phyloP scores from a whole-genome alignment of 2,113 vertebrate species.

The Dendropsophus ebraccatus region DNA sequence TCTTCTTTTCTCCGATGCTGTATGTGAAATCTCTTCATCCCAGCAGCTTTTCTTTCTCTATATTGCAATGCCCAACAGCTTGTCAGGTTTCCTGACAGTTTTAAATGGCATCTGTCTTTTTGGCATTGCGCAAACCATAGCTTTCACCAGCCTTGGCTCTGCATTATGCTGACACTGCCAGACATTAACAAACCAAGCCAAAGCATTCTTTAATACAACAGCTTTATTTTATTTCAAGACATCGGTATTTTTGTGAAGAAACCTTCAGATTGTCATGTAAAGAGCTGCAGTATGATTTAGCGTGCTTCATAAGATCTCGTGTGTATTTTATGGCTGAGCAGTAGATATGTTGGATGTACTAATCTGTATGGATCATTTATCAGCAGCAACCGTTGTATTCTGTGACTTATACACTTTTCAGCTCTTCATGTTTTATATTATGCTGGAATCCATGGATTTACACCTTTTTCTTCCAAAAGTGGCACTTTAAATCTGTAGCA shows the following conservation, averaged over 20 bases:
- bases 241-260: constrained; percentile 15
- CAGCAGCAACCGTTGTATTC: background rate
- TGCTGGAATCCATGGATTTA: constrained; percentile 19
- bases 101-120: constrained; percentile 57
- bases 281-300: background rate
- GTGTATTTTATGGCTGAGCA: background rate
- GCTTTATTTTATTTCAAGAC: constrained; percentile 36
- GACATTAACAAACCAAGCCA: constrained; percentile 26
- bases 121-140: constrained; percentile 40
- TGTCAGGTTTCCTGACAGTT: constrained; percentile 46
- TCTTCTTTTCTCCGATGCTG: background rate
- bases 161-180: constrained; percentile 29
- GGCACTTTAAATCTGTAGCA: constrained; percentile 31
- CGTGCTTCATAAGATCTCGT: background rate
- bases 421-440: constrained; percentile 14
- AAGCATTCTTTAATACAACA: constrained; percentile 15
- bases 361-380: constrained; percentile 39
- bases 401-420: constrained; percentile 30
- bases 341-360: constrained; percentile 12
- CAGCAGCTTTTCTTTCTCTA: constrained; percentile 16
- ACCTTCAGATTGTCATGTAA: background rate
- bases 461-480: constrained; percentile 25
- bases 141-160: constrained; percentile 23
- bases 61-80: constrained; percentile 25
- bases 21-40: constrained; percentile 42